Conservation (phyloP, 2,797 vertebrate genomes). For the Pipistrellus kuhlii region DNA sequence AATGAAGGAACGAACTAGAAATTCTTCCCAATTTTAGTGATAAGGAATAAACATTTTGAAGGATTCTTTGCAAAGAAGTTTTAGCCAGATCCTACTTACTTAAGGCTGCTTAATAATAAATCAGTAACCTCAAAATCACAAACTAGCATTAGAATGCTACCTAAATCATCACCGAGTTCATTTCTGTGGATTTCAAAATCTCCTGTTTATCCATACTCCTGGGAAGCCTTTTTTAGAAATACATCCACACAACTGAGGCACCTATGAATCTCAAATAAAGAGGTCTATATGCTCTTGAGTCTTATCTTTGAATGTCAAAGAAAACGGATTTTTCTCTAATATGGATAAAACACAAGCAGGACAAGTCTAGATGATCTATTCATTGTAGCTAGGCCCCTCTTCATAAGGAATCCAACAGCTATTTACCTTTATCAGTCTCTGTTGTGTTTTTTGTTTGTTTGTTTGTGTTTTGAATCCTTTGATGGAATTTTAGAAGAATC, state of each 20-base stretch:
- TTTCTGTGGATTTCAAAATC: constrained; percentile 33
- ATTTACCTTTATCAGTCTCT: neutral
- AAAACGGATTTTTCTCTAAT: constrained; percentile 25
- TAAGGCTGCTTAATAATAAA: constrained; percentile 53
- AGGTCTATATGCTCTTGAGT: constrained; percentile 23
- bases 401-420: constrained; percentile 6
- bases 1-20: constrained; percentile 44
- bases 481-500: constrained; percentile 58
- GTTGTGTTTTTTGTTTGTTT: neutral
- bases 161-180: constrained; percentile 25
- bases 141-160: constrained; percentile 32
- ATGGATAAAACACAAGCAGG: constrained; percentile 41
- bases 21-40: constrained; percentile 28
- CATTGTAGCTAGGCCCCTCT: neutral
- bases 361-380: neutral
- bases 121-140: constrained; percentile 32
- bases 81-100: constrained; percentile 37
- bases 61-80: constrained; percentile 53
- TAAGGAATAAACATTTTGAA: constrained; percentile 37
- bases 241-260: neutral
- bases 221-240: constrained; percentile 58
- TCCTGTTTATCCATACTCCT: neutral
- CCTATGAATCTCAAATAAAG: constrained; percentile 6
- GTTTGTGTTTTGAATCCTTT: neutral
- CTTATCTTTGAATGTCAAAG: constrained; percentile 38